These are phyloP conservation scores for Setipinna tenuifilis DNA, from an alignment of 2,797 vertebrate species.

Conservation along the genomic window DNA sequence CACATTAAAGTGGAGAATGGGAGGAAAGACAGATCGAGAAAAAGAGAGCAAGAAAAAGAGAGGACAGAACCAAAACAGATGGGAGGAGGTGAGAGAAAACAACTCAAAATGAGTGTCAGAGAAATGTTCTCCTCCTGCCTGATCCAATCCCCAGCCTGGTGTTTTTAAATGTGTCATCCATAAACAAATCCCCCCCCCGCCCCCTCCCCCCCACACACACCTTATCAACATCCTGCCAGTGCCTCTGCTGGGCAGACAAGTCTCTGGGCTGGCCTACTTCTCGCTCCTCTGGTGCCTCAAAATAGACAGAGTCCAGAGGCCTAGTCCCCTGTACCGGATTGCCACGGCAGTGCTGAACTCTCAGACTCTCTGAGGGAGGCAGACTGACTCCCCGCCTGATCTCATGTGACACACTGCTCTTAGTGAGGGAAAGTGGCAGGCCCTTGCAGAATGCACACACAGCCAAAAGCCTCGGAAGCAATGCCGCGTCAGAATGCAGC, in stretches of 20 bases:
- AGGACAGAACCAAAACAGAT: too few relatives aligned
- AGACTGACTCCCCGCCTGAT: background rate
- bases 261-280: slow-evolving; percentile 2
- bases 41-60: too few relatives aligned
- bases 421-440: background rate
- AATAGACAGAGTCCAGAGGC: slow-evolving; percentile 17
- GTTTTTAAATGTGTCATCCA: too few relatives aligned
- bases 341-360: background rate
- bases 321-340: background rate
- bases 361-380: background rate
- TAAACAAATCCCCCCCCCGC: background rate
- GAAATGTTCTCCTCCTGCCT: too few relatives aligned
- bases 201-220: background rate
- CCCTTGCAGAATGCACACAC: background rate
- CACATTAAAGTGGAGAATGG: too few relatives aligned
- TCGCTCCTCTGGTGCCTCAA: slow-evolving; percentile 9
- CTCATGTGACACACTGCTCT: slow-evolving; percentile 14
- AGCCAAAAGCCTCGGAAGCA: background rate
- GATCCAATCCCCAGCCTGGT: too few relatives aligned
- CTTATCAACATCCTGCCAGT: background rate
- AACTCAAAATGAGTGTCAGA: too few relatives aligned
- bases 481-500: background rate
- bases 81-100: too few relatives aligned
- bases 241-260: background rate
- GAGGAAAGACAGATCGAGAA: too few relatives aligned